Percentiles rank a stretch among this genome's conserved stretches.
phyloP scores from a whole-genome alignment of 2,888 invertebrate species.

The Brenthis ino region DNA sequence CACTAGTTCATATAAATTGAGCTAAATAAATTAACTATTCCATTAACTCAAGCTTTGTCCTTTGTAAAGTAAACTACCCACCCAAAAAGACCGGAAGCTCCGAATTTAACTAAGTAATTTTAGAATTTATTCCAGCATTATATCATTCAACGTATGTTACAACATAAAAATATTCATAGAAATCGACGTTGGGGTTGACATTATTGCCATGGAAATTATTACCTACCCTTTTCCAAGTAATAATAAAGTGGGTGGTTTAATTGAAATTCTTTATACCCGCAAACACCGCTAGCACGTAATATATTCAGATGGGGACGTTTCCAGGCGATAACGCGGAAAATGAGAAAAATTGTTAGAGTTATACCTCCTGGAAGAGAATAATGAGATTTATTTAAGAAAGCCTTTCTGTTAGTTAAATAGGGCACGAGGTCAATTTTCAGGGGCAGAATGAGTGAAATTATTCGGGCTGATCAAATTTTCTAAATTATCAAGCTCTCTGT shows the following conservation, averaged over 20 bases:
- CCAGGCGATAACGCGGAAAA: conserved; percentile 31
- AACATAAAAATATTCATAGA: conserved; percentile 3
- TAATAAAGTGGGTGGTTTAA: conserved; percentile 7
- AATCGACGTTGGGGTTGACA: background rate
- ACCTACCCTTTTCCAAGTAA: background rate
- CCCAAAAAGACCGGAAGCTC: no score
- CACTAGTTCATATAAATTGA: no score
- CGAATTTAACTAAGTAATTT: no score
- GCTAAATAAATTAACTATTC: no score
- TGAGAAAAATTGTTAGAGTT: conserved; percentile 35
- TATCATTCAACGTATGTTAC: background rate
- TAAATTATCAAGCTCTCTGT: conserved; percentile 3
- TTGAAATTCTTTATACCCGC: conserved; percentile 10
- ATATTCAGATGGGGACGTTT: conserved; percentile 24
- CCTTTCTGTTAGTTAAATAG: conserved; percentile 1
- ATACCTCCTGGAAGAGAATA: conserved; percentile 33
- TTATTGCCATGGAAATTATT: background rate
- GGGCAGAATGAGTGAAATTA: background rate
- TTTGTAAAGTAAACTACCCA: no score
- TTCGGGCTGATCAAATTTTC: background rate
- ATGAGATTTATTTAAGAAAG: conserved; percentile 25
- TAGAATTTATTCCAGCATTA: no score
- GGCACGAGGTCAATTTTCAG: conserved; percentile 2
- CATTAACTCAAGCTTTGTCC: no score
- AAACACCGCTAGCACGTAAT: conserved; percentile 18